A percentile compares a stretch with the other conserved stretches of the same genome.
These are phyloP conservation scores for Ramazzottius varieornatus DNA, from an alignment of 2,888 invertebrate genomes.

Conservation along the genomic window DNA sequence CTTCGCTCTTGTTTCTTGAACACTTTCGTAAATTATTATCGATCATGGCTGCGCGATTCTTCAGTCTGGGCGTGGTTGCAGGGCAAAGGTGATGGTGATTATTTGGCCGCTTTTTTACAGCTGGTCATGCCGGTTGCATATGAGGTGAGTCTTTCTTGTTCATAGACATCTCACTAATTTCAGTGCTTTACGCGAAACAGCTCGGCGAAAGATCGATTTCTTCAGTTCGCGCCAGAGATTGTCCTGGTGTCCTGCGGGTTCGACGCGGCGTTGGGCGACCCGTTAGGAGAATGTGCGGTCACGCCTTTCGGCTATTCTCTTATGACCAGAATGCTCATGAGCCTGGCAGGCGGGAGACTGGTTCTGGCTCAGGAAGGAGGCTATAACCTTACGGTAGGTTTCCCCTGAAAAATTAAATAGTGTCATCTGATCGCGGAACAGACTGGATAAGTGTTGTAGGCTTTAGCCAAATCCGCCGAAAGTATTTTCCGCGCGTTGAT, in stretches of 20 bases:
- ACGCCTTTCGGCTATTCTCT: conserved; percentile 25
- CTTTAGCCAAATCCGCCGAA: background rate
- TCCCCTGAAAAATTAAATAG: too few species aligned
- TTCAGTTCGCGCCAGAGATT: background rate
- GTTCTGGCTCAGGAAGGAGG: conserved; percentile 20
- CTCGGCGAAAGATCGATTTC: background rate
- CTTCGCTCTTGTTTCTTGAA: too few species aligned
- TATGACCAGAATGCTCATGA: conserved; percentile 24
- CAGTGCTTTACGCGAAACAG: background rate
- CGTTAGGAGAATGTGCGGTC: conserved; percentile 23
- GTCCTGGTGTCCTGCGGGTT: background rate
- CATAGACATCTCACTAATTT: background rate
- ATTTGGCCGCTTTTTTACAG: conserved; percentile 9
- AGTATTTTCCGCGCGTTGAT: background rate
- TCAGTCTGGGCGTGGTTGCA: too few species aligned
- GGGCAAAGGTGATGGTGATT: background rate
- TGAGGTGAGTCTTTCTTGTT: conserved; percentile 17
- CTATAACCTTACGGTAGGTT: too few species aligned
- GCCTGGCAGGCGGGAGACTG: conserved; percentile 22
- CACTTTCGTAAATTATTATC: too few species aligned
- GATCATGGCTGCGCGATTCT: too few species aligned
- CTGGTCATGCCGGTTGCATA: conserved; percentile 26
- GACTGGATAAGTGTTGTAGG: too few species aligned
- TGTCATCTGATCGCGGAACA: too few species aligned
- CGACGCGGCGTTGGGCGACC: conserved; percentile 5